These are phyloP conservation scores for Atractosteus spatula DNA, from an alignment of 2,113 vertebrate genomes.

Conservation along the genomic window DNA sequence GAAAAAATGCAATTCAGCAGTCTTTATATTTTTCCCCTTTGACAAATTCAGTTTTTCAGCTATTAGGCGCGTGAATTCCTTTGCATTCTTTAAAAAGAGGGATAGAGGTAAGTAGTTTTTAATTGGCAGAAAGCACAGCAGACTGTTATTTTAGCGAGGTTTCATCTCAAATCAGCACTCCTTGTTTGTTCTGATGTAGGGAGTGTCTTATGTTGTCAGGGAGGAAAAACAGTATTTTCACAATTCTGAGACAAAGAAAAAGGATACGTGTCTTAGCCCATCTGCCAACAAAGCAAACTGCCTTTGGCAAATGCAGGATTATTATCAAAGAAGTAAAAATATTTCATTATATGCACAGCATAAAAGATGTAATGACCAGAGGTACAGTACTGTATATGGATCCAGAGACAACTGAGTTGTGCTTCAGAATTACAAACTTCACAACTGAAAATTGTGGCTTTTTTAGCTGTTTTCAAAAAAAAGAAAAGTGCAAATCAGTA, in stretches of 20 bases:
- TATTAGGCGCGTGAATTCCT: too few species aligned
- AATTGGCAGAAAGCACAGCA: conserved; percentile 6
- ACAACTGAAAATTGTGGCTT: neutral
- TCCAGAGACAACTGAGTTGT: too few species aligned
- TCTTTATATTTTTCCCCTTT: too few species aligned
- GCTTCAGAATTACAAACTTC: too few species aligned
- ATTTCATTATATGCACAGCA: conserved; percentile 1
- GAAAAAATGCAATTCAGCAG: too few species aligned
- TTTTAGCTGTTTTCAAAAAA: neutral
- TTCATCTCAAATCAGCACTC: conserved; percentile 11
- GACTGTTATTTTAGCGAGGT: conserved; percentile 15
- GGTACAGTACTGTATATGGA: neutral
- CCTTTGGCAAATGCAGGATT: conserved; percentile 3
- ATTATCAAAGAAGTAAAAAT: neutral
- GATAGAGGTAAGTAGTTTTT: too few species aligned
- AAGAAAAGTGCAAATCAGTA: neutral
- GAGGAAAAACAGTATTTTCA: conserved; percentile 9
- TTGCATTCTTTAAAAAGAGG: too few species aligned
- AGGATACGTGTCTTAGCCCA: conserved; percentile 20
- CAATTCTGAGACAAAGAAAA: neutral
- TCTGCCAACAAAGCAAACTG: neutral
- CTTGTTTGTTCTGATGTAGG: conserved; percentile 3
- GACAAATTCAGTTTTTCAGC: too few species aligned
- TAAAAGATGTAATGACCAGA: conserved; percentile 1
- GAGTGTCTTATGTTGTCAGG: neutral